Evolutionary conservation across 2,113 vertebrate species (phyloP).

Genomic region (Phasianus colchicus): DNA sequence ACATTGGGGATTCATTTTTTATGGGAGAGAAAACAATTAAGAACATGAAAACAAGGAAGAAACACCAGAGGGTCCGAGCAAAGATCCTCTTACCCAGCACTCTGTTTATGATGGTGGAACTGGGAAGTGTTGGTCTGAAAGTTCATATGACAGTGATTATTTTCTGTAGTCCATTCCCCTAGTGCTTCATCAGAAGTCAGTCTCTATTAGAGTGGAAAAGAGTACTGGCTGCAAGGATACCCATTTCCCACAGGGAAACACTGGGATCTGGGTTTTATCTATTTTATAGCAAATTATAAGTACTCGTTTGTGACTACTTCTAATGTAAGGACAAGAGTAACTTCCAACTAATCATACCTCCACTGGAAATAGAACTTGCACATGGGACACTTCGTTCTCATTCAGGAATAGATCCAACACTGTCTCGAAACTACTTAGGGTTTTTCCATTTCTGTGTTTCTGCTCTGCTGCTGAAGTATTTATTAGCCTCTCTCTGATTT

Average conservation of each 20-base stretch:
- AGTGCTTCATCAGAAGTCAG: not conserved
- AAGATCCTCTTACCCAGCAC: fast-evolving
- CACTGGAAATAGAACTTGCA: not conserved
- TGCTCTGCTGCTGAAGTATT: not conserved
- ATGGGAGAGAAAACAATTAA: not conserved
- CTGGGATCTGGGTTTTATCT: not conserved
- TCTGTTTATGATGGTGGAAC: not conserved
- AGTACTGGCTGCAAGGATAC: not conserved
- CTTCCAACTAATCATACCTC: conserved; percentile 8
- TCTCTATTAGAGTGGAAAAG: not conserved
- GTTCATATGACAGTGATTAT: not conserved
- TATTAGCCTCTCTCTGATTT: conserved; percentile 10
- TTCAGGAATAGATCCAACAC: not conserved
- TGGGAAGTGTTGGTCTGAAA: not conserved
- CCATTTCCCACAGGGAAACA: not conserved
- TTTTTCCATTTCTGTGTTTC: not conserved
- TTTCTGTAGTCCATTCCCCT: not conserved
- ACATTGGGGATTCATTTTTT: not conserved
- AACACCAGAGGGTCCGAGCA: not conserved
- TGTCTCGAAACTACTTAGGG: not conserved
- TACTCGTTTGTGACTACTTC: not conserved
- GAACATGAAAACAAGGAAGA: not conserved
- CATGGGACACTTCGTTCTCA: not conserved
- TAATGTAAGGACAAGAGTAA: not conserved
- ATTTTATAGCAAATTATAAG: not conserved